phyloP scores from a whole-genome alignment of 2,113 vertebrate species.

The Halcyon senegalensis region DNA sequence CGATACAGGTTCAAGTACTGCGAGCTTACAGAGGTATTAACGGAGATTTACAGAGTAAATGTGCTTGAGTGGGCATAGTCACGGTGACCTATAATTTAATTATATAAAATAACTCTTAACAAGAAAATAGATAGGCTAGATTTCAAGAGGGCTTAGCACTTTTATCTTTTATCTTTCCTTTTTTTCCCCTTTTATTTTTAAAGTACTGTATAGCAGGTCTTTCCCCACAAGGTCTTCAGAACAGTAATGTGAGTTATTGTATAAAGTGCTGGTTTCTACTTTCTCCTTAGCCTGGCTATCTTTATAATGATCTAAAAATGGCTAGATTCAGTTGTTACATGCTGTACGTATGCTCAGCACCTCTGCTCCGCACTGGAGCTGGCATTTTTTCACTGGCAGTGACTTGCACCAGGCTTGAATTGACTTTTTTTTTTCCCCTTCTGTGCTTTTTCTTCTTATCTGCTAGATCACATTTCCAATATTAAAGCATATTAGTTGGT shows the following conservation, averaged over 20 bases:
- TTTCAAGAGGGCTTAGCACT: background rate
- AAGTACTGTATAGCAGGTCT: background rate
- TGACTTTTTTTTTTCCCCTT: slow-evolving; percentile 7
- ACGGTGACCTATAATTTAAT: slow-evolving; percentile 58
- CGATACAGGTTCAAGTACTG: background rate
- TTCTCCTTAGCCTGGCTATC: slow-evolving; percentile 49
- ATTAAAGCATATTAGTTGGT: slow-evolving; percentile 19
- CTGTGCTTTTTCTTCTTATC: slow-evolving; percentile 5
- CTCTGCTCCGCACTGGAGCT: slow-evolving; percentile 5
- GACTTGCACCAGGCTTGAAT: background rate
- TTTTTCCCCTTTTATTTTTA: background rate
- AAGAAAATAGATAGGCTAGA: slow-evolving; percentile 26
- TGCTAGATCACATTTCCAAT: slow-evolving; percentile 22
- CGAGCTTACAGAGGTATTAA: background rate
- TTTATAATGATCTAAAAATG: slow-evolving; percentile 65
- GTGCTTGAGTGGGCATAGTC: slow-evolving; percentile 23
- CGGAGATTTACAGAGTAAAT: background rate
- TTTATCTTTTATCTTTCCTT: background rate
- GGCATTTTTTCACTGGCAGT: background rate
- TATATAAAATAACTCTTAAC: slow-evolving; percentile 40
- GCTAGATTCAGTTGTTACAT: background rate
- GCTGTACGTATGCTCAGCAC: background rate
- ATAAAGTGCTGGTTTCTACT: slow-evolving; percentile 33
- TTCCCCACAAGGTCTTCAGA: background rate
- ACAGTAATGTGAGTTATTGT: slow-evolving; percentile 34